Conservation (phyloP, 1,140 invertebrate species). For the Drosophila repleta region DNA sequence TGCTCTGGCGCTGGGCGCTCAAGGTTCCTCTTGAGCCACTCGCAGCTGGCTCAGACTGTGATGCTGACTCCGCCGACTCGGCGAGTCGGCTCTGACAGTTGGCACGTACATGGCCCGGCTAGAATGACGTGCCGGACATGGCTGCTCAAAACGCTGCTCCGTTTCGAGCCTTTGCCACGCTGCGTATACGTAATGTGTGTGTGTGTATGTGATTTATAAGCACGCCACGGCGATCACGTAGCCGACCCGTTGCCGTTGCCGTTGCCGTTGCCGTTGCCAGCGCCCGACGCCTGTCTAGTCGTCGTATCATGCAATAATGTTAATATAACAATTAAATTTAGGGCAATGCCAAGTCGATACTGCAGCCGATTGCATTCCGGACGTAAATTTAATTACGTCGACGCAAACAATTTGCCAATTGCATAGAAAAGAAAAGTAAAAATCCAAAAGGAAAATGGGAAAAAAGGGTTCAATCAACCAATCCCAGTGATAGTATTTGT, state of each 20-base stretch:
- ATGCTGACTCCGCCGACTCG: too few relatives aligned
- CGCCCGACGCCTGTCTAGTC: neutral
- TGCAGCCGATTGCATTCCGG: slow-evolving; percentile 19
- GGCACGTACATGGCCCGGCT: slow-evolving; percentile 54
- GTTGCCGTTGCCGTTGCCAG: slow-evolving; percentile 3
- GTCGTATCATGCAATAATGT: slow-evolving; percentile 54
- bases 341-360: neutral
- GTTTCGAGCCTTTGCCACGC: slow-evolving; percentile 25
- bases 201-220: slow-evolving; percentile 75
- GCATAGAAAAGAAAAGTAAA: slow-evolving; percentile 2
- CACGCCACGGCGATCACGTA: slow-evolving; percentile 63
- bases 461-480: neutral
- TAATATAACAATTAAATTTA: slow-evolving; percentile 73
- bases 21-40: slow-evolving; percentile 32
- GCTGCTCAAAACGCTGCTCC: slow-evolving; percentile 11
- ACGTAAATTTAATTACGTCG: slow-evolving; percentile 66
- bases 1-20: slow-evolving; percentile 30
- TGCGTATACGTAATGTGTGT: slow-evolving; percentile 67
- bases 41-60: slow-evolving; percentile 11
- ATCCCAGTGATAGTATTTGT: slow-evolving; percentile 14
- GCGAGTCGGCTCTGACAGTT: slow-evolving; percentile 52
- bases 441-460: too few relatives aligned
- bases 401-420: slow-evolving; percentile 45
- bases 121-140: slow-evolving; percentile 35
- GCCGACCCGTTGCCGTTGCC: slow-evolving; percentile 29